Evolutionary conservation across 2,113 vertebrate genomes (phyloP), one percentile per base, ranked within the genome.

Genomic region (Clarias macrocephalus): DNA sequence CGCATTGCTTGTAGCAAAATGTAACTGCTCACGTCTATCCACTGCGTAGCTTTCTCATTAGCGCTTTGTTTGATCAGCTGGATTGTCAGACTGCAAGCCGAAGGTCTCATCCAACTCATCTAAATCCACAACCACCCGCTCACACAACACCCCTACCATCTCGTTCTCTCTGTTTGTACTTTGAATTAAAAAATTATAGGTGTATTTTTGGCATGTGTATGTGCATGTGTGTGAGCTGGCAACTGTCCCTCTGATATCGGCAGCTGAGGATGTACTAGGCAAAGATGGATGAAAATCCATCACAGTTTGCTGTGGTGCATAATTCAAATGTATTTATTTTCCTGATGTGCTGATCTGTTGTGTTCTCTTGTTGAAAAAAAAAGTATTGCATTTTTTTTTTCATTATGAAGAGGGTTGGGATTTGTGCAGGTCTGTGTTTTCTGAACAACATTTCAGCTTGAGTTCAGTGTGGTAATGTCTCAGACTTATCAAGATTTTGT

Each of bases 31-130:
- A 80, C 33, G 23, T 80, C 59, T 75, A 86, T 80, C 10, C 63
- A 80, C 42, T 65, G 77, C 30, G 48, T 65, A 85, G 59, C 57
- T 52, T 80, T 28, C 76, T 80, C 52, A 70, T 68, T 70, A 37
- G 76, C 9, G 30, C 52, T 80, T 16, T 83, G 68, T 87, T 83
- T 83, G 70, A 87, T 87, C 80, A 82, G 86, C 80, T 85, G 84
- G 59, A 76, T 63, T 79, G 72, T 77, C 84, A 75, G 42, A 19
- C 84, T 72, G 33, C 18, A 18, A 77, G 72, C 16, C 37, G 19
- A 60, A 85, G 57, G 37, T 48, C 84, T 77, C 72, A 62, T 48
- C 57, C 59, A 52, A 16, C 59, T 30, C 59, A 54, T 54, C 15
- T 48, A 33, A 68, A 54, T 54, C 76, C 76, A 52, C 76, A 33